Conservation (phyloP, 1,140 invertebrate genomes). For the Anthonomus grandis region DNA sequence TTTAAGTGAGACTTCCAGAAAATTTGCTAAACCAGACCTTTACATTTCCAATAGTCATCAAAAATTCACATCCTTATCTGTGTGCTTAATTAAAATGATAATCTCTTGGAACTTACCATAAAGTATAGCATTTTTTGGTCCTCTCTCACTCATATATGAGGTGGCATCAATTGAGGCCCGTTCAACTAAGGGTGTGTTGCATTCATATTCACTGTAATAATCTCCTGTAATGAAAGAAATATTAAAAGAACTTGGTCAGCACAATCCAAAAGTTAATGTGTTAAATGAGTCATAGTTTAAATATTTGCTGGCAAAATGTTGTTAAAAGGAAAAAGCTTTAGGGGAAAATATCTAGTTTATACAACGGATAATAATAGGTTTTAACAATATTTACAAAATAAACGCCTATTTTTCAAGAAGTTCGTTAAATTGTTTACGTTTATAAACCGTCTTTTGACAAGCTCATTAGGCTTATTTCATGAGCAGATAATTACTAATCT, state of each 20-base stretch:
- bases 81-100: background rate
- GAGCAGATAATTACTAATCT: background rate
- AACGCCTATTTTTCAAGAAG: no score
- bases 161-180: conserved; percentile 71
- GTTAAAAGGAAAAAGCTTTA: background rate
- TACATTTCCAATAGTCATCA: no score
- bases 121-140: conserved; percentile 74
- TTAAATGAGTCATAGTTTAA: conserved; percentile 1
- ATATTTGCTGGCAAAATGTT: background rate
- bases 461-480: background rate
- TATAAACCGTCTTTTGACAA: background rate
- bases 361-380: no score
- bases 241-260: background rate
- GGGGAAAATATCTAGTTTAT: background rate
- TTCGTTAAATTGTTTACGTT: background rate
- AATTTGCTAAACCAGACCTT: no score
- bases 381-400: no score
- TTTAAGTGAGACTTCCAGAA: no score
- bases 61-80: no score
- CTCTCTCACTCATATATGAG: conserved; percentile 71
- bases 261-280: background rate
- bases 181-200: conserved; percentile 73
- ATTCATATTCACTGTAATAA: conserved; percentile 68
- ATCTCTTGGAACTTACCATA: conserved; percentile 62
- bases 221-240: conserved; percentile 14